Evolutionary conservation across 2,888 invertebrate genomes (phyloP).

Genomic region (Tetheella fluctuosa): DNA sequence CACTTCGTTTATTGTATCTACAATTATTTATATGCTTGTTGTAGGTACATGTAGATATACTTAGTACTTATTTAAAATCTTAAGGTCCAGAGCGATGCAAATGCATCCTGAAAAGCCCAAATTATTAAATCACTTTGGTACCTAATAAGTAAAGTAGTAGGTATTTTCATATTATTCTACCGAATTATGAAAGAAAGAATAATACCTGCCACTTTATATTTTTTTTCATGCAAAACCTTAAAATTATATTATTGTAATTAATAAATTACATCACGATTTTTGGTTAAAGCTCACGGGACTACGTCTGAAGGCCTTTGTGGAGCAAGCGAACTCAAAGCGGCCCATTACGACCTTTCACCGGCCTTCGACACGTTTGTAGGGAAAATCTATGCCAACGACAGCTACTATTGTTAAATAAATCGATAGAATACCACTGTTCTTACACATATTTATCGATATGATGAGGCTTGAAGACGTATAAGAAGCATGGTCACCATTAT

Average conservation of each 20-base stretch:
- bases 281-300: conserved; percentile 44
- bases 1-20: not conserved
- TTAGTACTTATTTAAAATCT: no score
- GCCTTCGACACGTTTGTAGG: conserved; percentile 40
- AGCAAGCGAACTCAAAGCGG: conserved; percentile 58
- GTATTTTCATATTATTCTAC: not conserved
- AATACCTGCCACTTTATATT: not conserved
- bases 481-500: not conserved
- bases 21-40: no score
- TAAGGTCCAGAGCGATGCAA: no score
- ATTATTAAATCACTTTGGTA: no score
- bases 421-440: conserved; percentile 13
- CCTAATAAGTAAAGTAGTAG: no score
- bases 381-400: conserved; percentile 50
- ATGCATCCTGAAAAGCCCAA: no score
- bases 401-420: conserved; percentile 31
- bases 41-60: no score
- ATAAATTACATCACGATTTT: conserved; percentile 32
- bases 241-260: not conserved
- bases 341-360: conserved; percentile 56
- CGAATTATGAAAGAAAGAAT: not conserved
- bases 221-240: not conserved
- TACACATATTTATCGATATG: not conserved
- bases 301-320: conserved; percentile 52
- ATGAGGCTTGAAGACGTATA: not conserved